These are phyloP conservation scores for Melinopterus prodromus DNA, from an alignment of 2,888 invertebrate genomes.

Conservation along the genomic window DNA sequence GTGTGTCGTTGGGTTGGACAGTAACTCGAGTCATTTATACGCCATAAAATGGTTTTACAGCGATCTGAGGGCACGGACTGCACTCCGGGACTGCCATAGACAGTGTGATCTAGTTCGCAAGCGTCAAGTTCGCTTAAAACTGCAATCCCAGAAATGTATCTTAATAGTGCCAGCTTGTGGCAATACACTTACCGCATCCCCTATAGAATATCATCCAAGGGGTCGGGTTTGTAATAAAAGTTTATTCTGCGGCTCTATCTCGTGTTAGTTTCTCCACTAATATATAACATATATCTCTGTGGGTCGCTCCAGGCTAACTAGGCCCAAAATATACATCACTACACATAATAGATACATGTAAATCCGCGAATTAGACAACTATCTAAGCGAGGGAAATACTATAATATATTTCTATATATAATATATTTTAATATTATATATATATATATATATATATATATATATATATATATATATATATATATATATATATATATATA, in stretches of 20 bases:
- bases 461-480: too few species aligned
- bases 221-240: not conserved
- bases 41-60: constrained; percentile 13
- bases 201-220: not conserved
- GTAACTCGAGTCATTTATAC: constrained; percentile 23
- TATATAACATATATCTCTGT: not conserved
- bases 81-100: not conserved
- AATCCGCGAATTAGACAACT: not conserved
- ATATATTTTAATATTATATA: too few species aligned
- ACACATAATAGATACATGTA: not conserved
- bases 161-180: not conserved
- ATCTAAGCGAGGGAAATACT: not conserved
- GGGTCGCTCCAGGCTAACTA: not conserved
- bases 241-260: not conserved
- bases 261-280: not conserved
- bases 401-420: too few species aligned
- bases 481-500: too few species aligned
- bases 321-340: not conserved
- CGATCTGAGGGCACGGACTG: not conserved
- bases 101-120: not conserved
- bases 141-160: not conserved
- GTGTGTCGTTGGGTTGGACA: constrained; percentile 13
- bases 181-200: not conserved
- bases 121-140: not conserved
- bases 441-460: too few species aligned